Conservation (phyloP, 2,888 invertebrate species). For the Leptarthrus brevirostris region DNA sequence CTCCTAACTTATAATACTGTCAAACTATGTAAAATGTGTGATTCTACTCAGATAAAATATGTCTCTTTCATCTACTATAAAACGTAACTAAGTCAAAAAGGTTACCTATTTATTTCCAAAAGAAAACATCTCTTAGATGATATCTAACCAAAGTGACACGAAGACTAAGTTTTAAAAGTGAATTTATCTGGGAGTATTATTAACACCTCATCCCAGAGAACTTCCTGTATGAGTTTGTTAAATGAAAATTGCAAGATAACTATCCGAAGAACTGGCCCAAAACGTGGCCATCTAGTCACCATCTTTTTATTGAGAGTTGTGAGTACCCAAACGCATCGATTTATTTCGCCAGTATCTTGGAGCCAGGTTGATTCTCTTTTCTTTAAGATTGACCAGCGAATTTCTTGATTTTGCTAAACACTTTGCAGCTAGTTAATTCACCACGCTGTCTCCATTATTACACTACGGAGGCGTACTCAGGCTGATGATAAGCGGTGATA, state of each 20-base stretch:
- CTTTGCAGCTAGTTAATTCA: constrained; percentile 27
- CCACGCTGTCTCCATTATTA: constrained; percentile 37
- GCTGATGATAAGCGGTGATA: constrained; percentile 35
- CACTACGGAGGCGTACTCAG: constrained; percentile 22
- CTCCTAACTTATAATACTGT: too few species aligned
- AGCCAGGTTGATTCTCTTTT: not conserved
- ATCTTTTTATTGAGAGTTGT: not conserved
- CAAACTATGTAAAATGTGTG: too few species aligned
- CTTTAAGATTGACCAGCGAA: constrained; percentile 21
- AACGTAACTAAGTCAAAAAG: too few species aligned
- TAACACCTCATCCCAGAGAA: too few species aligned
- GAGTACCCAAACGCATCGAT: constrained; percentile 19
- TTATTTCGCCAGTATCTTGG: not conserved
- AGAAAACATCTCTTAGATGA: too few species aligned
- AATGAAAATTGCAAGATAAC: constrained; percentile 17
- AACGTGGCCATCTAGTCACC: constrained; percentile 13
- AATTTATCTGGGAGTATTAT: too few species aligned
- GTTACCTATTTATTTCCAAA: too few species aligned
- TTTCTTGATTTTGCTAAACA: constrained; percentile 30
- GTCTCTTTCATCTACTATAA: too few species aligned
- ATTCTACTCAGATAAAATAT: too few species aligned
- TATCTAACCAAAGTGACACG: too few species aligned
- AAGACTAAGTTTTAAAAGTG: too few species aligned
- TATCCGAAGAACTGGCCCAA: constrained; percentile 11
- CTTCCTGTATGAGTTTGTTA: too few species aligned